These are phyloP conservation scores for Myanophis thanlyinensis DNA, from an alignment of 2,113 vertebrate species.

Conservation along the genomic window DNA sequence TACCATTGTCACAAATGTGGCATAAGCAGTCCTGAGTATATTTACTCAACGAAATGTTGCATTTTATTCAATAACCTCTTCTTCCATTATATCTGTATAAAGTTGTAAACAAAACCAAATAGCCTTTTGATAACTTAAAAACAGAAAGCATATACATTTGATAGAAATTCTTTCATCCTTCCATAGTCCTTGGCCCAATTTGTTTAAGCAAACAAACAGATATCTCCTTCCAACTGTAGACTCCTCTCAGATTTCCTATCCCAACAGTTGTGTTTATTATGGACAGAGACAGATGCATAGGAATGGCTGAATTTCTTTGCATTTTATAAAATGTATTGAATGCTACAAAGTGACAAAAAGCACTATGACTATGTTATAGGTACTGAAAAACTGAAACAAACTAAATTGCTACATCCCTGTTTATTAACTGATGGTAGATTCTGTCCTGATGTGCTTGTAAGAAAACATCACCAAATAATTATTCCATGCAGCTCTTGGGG, in stretches of 20 bases:
- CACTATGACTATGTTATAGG: not conserved
- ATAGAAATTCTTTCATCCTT: not conserved
- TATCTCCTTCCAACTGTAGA: not conserved
- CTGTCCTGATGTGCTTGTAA: not conserved
- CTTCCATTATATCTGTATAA: not conserved
- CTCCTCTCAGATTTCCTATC: not conserved
- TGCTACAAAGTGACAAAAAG: not conserved
- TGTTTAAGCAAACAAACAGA: not conserved
- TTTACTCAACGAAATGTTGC: not conserved
- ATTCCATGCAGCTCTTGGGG: not conserved
- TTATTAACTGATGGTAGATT: not conserved
- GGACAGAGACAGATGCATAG: not conserved
- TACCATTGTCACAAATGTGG: not conserved
- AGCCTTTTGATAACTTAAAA: not conserved
- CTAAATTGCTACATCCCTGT: not conserved
- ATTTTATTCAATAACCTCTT: not conserved
- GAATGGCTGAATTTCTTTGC: not conserved
- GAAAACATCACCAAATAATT: not conserved
- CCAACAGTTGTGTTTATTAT: not conserved
- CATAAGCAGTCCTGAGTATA: not conserved
- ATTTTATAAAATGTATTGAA: not conserved
- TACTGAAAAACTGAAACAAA: not conserved
- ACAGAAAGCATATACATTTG: not conserved
- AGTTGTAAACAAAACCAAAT: not conserved
- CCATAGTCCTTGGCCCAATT: not conserved